Evolutionary conservation across 2,888 invertebrate genomes (phyloP).

Genomic region (Melanotus villosus): DNA sequence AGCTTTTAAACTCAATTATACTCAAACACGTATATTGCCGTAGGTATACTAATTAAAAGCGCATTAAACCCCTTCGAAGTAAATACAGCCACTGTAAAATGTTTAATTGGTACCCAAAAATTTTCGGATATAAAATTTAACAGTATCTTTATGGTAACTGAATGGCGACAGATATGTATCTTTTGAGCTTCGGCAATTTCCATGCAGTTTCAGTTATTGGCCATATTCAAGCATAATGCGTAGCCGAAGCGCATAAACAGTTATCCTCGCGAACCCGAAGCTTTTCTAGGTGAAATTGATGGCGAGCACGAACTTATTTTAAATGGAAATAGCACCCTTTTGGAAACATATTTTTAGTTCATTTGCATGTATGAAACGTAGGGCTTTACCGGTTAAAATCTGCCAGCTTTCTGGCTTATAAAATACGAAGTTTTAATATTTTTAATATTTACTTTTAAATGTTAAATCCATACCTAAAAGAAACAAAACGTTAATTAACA

Average conservation of each 20-base stretch:
- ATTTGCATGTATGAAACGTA: slow-evolving; percentile 17
- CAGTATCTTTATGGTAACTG: slow-evolving; percentile 12
- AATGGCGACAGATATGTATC: slow-evolving; percentile 19
- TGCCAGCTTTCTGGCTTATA: neutral
- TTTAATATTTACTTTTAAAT: neutral
- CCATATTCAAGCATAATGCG: slow-evolving; percentile 18
- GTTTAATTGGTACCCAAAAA: neutral
- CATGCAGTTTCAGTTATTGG: slow-evolving; percentile 23
- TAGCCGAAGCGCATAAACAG: slow-evolving; percentile 23
- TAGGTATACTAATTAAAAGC: too few species aligned
- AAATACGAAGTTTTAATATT: slow-evolving; percentile 6
- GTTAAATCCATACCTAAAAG: neutral
- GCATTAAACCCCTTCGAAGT: too few species aligned
- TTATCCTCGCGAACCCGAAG: slow-evolving; percentile 14
- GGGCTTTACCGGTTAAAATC: slow-evolving; percentile 3
- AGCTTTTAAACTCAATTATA: too few species aligned
- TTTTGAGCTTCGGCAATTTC: slow-evolving; percentile 23
- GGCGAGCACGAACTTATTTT: slow-evolving; percentile 14
- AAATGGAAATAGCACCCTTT: slow-evolving; percentile 21
- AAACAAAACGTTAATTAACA: slow-evolving; percentile 11
- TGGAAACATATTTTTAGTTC: slow-evolving; percentile 22
- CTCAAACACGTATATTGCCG: too few species aligned
- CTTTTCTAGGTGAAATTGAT: slow-evolving; percentile 17
- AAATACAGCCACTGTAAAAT: too few species aligned
- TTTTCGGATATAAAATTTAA: slow-evolving; percentile 3